Base-by-base conservation (phyloP, 2,888 invertebrate species). In the Mycalesis mineus region DNA sequence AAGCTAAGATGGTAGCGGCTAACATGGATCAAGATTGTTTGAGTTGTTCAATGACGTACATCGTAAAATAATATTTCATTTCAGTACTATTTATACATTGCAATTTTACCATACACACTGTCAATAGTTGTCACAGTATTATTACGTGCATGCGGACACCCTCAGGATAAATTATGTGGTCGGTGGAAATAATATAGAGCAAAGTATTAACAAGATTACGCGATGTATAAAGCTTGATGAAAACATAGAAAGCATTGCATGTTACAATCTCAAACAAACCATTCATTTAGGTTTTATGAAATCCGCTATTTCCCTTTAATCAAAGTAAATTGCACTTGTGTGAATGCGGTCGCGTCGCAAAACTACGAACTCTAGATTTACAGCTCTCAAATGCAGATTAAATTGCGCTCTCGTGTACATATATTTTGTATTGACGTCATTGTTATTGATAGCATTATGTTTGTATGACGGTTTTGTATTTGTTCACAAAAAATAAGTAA, bases 201-300 rank as follows among this genome's bases (percentile, higher is more conserved):
- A 51, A 45, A 45, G 14, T 31, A 51, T 50, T 13, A 33, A 49
- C 31, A 29, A 9, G 14, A 55, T 29, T 22, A 14, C 39, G 47
- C 8, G n/a, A 8, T 14, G 36, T 36, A 59, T 44, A 41, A 47
- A 41, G 6, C 11, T 15, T 36, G 8, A 56, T 53, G 49, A 49
- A 49, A 56, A 52, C 48, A 47, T 55, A 36, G 41, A 41, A 57
- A 37, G 14, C 8, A 28, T 41, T 45, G 45, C 44, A 57, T 49
- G 44, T 47, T 40, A 52, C 53, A 55, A 55, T 57, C 49, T 52
- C 53, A 51, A 57, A 37, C 31, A 13, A 17, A 22, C 49, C 29
- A 45, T 58, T 61, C 57, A 55, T 33, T 63, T 63, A 52, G 58
- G 56, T 58, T 55, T 63, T 53, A 59, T 61, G 57, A 61, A 61